A percentile compares a stretch with the other conserved stretches of the same genome.
Conservation (phyloP, 2,888 invertebrate species). For the Tiliacea aurago region DNA sequence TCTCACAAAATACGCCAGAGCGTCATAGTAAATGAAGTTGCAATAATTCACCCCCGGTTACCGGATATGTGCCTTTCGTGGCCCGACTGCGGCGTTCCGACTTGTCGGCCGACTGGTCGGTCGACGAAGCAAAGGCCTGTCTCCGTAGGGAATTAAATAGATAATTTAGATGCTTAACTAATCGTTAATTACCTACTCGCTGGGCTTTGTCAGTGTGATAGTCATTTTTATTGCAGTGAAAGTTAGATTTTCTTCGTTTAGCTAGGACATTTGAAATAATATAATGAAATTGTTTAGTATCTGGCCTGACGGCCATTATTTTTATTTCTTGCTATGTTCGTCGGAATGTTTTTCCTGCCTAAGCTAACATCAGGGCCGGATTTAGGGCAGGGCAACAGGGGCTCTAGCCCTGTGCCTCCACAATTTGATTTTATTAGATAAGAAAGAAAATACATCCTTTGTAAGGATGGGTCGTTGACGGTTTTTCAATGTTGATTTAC, state of each 20-base stretch:
- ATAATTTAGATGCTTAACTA: conserved; percentile 68
- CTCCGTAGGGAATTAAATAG: conserved; percentile 63
- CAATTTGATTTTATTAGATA: too few relatives aligned
- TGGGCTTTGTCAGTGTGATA: conserved; percentile 54
- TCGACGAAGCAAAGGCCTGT: conserved; percentile 52
- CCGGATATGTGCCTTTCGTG: conserved; percentile 77
- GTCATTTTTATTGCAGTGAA: conserved; percentile 46
- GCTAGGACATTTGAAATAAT: background rate
- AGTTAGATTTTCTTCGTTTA: conserved; percentile 20
- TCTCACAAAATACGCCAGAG: conserved; percentile 74
- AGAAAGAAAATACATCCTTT: too few relatives aligned
- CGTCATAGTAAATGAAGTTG: conserved; percentile 83
- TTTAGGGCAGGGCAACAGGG: too few relatives aligned
- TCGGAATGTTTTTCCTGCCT: background rate
- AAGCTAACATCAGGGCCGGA: conserved; percentile 11
- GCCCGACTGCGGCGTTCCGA: conserved; percentile 54
- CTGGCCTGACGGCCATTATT: background rate
- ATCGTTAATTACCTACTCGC: conserved; percentile 69
- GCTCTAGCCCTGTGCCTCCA: too few relatives aligned
- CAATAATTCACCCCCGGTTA: conserved; percentile 82
- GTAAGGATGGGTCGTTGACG: too few relatives aligned
- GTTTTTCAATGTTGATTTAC: too few relatives aligned
- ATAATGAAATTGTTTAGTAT: background rate
- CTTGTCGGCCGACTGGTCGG: conserved; percentile 23
- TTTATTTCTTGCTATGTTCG: background rate